Evolutionary conservation across 2,797 vertebrate species (phyloP).

Genomic region (Champsocephalus gunnari): DNA sequence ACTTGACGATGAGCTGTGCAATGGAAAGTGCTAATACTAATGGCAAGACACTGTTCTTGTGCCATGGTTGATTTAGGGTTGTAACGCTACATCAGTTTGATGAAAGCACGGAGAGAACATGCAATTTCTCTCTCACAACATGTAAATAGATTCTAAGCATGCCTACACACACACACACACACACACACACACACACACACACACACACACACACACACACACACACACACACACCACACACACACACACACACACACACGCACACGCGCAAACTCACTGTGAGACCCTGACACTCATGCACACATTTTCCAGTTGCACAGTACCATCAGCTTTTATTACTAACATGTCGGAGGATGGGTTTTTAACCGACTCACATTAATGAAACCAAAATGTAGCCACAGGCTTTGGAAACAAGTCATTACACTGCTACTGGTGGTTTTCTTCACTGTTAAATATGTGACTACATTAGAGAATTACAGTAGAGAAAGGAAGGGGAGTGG

Average conservation of each 20-base stretch:
- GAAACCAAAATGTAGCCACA: slow-evolving; percentile 40
- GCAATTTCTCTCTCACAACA: slow-evolving; percentile 34
- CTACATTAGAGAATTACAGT: slow-evolving; percentile 42
- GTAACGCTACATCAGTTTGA: slow-evolving; percentile 41
- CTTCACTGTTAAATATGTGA: slow-evolving; percentile 48
- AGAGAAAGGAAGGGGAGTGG: slow-evolving; percentile 33
- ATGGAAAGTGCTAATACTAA: slow-evolving; percentile 56
- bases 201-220: slow-evolving; percentile 21
- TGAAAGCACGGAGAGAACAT: slow-evolving; percentile 34
- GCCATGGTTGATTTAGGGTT: slow-evolving; percentile 51
- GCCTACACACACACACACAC: background rate
- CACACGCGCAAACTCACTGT: background rate
- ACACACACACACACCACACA: slow-evolving; percentile 11
- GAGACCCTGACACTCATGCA: slow-evolving; percentile 4
- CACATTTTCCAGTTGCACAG: slow-evolving; percentile 17
- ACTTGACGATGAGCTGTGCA: slow-evolving; percentile 49
- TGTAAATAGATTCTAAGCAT: slow-evolving; percentile 16
- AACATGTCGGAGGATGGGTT: slow-evolving; percentile 34
- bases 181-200: slow-evolving; percentile 15
- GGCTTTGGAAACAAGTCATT: slow-evolving; percentile 50
- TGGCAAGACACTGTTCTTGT: slow-evolving; percentile 43
- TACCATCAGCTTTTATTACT: slow-evolving; percentile 32
- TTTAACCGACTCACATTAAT: slow-evolving; percentile 51
- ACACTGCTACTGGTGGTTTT: slow-evolving; percentile 36
- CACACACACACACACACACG: slow-evolving; percentile 20